Conservation (phyloP, 2,797 vertebrate species). For the Parauchenoglanis punctatus region DNA sequence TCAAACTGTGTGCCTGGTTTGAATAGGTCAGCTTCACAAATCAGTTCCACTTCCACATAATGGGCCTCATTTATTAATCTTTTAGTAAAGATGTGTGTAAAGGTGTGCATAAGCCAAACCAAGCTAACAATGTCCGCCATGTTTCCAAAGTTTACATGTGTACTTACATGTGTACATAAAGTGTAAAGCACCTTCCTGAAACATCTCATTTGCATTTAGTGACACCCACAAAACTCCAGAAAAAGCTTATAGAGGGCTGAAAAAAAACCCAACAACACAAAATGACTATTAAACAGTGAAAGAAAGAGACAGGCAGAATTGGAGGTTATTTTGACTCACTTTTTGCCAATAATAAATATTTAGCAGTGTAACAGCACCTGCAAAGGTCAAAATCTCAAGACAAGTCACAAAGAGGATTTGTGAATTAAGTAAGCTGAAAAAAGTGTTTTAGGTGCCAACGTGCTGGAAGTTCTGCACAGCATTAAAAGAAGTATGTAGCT, state of each 20-base stretch:
- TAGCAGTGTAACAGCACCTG: not conserved
- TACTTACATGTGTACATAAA: not conserved
- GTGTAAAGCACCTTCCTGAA: not conserved
- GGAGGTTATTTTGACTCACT: not conserved
- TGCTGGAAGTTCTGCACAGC: not conserved
- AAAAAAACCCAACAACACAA: not conserved
- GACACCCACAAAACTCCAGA: not conserved
- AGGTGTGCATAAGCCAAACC: not conserved
- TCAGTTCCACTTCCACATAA: not conserved
- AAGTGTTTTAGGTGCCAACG: not conserved
- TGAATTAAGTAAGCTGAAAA: not conserved
- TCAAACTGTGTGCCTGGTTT: not conserved
- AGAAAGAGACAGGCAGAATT: not conserved
- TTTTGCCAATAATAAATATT: not conserved
- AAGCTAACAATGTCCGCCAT: not conserved
- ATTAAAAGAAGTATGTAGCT: not conserved
- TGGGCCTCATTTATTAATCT: not conserved
- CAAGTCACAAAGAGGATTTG: not conserved
- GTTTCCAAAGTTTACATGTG: too few species aligned
- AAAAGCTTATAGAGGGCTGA: not conserved
- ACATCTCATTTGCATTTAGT: not conserved
- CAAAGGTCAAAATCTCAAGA: not conserved
- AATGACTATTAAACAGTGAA: not conserved
- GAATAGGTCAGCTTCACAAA: constrained; percentile 9
- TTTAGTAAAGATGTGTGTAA: not conserved